phyloP scores from a whole-genome alignment of 1,140 invertebrate species.

The Drosophila chauvacae region DNA sequence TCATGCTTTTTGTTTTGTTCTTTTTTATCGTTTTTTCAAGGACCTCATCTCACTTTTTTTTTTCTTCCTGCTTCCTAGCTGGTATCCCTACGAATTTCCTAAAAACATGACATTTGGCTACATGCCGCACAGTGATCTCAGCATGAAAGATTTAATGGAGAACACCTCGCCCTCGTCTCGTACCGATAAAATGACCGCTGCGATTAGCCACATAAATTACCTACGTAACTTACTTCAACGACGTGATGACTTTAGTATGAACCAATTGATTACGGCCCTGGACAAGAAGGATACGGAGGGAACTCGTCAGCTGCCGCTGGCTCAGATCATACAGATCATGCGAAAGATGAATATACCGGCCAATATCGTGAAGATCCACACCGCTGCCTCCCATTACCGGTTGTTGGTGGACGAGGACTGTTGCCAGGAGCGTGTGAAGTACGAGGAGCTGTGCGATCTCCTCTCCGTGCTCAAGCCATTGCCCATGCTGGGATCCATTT shows the following conservation, averaged over 20 bases:
- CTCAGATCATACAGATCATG: constrained; percentile 56
- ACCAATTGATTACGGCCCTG: constrained; percentile 58
- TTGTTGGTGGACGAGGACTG: constrained; percentile 54
- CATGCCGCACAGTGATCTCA: neutral
- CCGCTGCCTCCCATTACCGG: constrained; percentile 24
- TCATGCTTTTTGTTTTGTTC: neutral
- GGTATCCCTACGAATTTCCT: constrained; percentile 55
- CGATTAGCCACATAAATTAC: constrained; percentile 56
- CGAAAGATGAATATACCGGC: constrained; percentile 46
- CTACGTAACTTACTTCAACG: constrained; percentile 47
- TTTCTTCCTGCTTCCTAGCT: neutral
- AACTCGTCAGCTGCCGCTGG: constrained; percentile 31
- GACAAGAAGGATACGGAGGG: constrained; percentile 52
- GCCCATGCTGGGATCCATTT: constrained; percentile 37
- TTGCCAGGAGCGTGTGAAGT: constrained; percentile 54
- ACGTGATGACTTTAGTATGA: constrained; percentile 59
- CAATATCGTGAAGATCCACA: constrained; percentile 48
- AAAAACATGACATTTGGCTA: constrained; percentile 49
- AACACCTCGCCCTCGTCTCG: constrained; percentile 45
- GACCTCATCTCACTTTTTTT: neutral
- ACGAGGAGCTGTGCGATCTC: constrained; percentile 57
- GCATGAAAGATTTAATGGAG: constrained; percentile 55
- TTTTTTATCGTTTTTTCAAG: neutral
- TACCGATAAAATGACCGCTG: constrained; percentile 32
- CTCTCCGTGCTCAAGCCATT: constrained; percentile 54